Conservation (phyloP, 2,888 invertebrate genomes). For the Julus scandinavius region DNA sequence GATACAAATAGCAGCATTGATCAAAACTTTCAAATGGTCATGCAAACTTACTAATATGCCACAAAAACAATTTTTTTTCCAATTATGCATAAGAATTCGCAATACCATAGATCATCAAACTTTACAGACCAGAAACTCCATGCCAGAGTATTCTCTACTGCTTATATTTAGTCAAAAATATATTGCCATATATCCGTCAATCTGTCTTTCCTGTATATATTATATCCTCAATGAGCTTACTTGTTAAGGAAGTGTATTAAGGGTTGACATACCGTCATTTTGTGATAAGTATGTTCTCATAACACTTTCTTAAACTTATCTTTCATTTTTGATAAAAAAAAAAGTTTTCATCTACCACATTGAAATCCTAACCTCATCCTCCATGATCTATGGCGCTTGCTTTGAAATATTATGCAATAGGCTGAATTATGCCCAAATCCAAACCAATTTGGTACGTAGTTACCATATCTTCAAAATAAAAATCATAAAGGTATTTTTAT, state of each 20-base stretch:
- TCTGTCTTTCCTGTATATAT: too few species aligned
- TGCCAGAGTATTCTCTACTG: background rate
- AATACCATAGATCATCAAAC: slow-evolving; percentile 2
- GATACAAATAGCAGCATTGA: slow-evolving; percentile 22
- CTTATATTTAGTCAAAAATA: background rate
- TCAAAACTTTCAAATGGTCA: slow-evolving; percentile 35
- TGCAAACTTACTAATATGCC: slow-evolving; percentile 20
- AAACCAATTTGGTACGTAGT: background rate
- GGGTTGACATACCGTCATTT: too few species aligned
- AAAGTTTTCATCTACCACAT: background rate
- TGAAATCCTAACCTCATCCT: background rate
- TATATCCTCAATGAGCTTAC: too few species aligned
- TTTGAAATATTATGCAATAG: slow-evolving; percentile 12
- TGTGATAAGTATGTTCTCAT: too few species aligned
- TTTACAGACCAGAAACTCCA: background rate
- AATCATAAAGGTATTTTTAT: background rate
- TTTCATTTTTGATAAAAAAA: background rate
- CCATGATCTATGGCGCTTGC: slow-evolving; percentile 8
- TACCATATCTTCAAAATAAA: background rate
- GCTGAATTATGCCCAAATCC: background rate
- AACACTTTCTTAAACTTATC: too few species aligned
- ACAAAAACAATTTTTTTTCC: slow-evolving; percentile 11
- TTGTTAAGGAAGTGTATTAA: too few species aligned
- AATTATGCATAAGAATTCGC: slow-evolving; percentile 22
- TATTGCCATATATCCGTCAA: too few species aligned